phyloP scores from a whole-genome alignment of 2,888 invertebrate species.

The Acheta domesticus region DNA sequence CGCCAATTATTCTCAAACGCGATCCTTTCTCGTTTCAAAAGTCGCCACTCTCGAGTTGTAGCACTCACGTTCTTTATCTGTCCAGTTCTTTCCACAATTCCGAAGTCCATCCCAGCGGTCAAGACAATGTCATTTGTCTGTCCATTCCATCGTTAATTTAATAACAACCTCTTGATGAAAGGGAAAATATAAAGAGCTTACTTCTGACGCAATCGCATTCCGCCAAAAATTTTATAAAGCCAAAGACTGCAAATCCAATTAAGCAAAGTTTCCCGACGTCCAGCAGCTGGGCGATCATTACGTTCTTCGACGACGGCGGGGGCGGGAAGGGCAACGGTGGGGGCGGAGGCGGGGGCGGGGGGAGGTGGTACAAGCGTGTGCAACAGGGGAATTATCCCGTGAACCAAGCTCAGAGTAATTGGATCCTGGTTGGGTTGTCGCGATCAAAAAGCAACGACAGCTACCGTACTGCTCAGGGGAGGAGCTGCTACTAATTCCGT shows the following conservation, averaged over 20 bases:
- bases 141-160: neutral
- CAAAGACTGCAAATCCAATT: conserved; percentile 18
- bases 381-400: conserved; percentile 8
- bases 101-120: neutral
- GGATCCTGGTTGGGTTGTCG: conserved; percentile 1
- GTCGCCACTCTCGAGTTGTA: too few species aligned
- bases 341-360: neutral
- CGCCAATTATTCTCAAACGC: too few species aligned
- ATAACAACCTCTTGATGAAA: conserved; percentile 18
- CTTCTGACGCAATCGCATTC: conserved; percentile 18
- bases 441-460: conserved; percentile 18
- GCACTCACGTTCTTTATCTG: neutral
- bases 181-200: conserved; percentile 11
- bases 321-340: neutral
- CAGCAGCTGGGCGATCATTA: conserved; percentile 3
- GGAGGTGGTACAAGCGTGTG: neutral
- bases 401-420: neutral
- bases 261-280: conserved; percentile 18
- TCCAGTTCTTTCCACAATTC: neutral
- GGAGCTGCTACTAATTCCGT: neutral
- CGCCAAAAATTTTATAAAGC: conserved; percentile 4
- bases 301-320: neutral
- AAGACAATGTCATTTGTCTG: neutral
- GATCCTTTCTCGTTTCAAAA: too few species aligned
- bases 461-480: neutral